These are phyloP conservation scores for Bombus breviceps DNA, from an alignment of 1,140 invertebrate genomes.

Conservation along the genomic window DNA sequence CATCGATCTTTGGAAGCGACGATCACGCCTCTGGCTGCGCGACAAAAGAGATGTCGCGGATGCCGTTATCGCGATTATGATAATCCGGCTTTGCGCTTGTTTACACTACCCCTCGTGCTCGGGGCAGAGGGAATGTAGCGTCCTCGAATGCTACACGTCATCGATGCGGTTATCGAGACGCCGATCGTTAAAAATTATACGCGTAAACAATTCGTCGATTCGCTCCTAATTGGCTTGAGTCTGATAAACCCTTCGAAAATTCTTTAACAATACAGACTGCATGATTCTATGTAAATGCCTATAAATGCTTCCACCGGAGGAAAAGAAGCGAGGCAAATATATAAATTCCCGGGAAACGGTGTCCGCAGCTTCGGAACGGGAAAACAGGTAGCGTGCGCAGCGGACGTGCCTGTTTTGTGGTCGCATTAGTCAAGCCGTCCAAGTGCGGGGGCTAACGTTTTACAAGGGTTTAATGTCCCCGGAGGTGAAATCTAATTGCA, in stretches of 20 bases:
- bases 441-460: constrained; percentile 74
- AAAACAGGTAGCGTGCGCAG: constrained; percentile 42
- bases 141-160: background rate
- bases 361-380: background rate
- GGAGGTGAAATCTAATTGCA: constrained; percentile 81
- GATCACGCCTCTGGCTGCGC: constrained; percentile 1
- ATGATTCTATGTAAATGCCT: no score
- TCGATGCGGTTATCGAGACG: background rate
- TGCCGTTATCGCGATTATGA: constrained; percentile 77
- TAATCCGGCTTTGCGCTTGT: constrained; percentile 76
- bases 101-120: constrained; percentile 61
- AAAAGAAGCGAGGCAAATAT: background rate
- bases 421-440: constrained; percentile 77
- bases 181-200: background rate
- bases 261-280: background rate
- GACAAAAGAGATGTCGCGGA: constrained; percentile 69
- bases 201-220: background rate
- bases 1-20: background rate
- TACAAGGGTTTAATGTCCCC: constrained; percentile 81
- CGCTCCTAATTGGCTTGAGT: no score
- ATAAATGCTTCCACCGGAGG: background rate
- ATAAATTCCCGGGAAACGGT: constrained; percentile 21
- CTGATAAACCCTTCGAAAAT: background rate
- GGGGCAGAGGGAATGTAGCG: background rate
- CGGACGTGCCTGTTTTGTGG: constrained; percentile 30